phyloP scores from a whole-genome alignment of 2,888 invertebrate genomes.

The Eudemis profundana region DNA sequence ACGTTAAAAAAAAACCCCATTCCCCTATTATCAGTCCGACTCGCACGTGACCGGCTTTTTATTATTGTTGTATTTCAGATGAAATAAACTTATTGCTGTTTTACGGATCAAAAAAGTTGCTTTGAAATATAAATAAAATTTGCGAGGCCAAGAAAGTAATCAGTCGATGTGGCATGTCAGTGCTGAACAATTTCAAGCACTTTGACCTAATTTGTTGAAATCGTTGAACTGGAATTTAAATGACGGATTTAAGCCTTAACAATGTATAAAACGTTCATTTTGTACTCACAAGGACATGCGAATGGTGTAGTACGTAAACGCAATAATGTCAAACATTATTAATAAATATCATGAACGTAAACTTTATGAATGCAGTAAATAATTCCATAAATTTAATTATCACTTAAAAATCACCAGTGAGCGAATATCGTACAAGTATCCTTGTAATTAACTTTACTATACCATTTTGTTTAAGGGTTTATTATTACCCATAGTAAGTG shows the following conservation, averaged over 20 bases:
- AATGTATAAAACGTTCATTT: not conserved
- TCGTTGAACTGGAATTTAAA: not conserved
- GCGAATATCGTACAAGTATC: too few species aligned
- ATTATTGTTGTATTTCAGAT: too few species aligned
- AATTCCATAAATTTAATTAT: too few species aligned
- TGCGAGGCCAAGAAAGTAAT: not conserved
- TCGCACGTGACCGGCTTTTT: too few species aligned
- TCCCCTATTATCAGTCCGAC: too few species aligned
- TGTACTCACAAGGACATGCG: not conserved
- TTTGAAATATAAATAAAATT: not conserved
- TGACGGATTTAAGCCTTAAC: not conserved
- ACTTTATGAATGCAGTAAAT: not conserved
- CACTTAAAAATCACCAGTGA: too few species aligned
- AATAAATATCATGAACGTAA: not conserved
- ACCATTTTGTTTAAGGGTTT: too few species aligned
- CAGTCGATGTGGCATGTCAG: not conserved
- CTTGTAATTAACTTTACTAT: too few species aligned
- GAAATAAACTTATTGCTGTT: too few species aligned
- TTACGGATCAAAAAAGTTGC: too few species aligned
- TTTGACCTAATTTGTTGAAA: not conserved
- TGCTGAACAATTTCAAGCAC: not conserved
- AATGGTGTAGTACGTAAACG: not conserved
- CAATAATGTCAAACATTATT: not conserved
- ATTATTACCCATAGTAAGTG: too few species aligned
- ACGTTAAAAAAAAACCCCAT: too few species aligned